Evolutionary conservation across 2,888 invertebrate species (phyloP).

Genomic region (Leptopilina syphax): DNA sequence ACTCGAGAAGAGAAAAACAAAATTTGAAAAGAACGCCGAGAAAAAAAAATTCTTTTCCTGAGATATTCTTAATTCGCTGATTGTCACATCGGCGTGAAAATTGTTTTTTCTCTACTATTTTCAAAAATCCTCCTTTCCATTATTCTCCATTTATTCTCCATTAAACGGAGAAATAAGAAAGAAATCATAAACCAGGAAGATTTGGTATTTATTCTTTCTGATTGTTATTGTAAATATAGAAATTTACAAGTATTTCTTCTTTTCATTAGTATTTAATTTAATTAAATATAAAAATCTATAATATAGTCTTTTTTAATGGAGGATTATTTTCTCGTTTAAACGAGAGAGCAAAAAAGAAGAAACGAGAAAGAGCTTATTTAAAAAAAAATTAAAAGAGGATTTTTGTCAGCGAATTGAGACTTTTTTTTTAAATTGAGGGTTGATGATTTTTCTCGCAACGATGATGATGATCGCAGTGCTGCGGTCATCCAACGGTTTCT

Average conservation of each 20-base stretch:
- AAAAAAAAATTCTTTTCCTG: slow-evolving; percentile 19
- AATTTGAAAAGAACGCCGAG: no score
- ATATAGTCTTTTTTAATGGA: neutral
- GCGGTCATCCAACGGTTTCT: slow-evolving; percentile 71
- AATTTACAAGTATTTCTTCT: no score
- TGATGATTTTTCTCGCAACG: slow-evolving; percentile 69
- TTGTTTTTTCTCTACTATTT: neutral
- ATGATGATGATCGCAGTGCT: slow-evolving; percentile 67
- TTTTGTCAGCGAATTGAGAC: slow-evolving; percentile 20
- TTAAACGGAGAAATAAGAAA: neutral
- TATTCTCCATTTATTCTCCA: neutral
- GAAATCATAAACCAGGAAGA: no score
- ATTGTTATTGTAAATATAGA: no score
- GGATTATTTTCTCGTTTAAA: neutral
- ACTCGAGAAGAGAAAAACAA: neutral
- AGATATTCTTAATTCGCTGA: slow-evolving; percentile 27
- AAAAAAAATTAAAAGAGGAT: slow-evolving; percentile 29
- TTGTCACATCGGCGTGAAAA: slow-evolving; percentile 27
- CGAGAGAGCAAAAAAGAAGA: slow-evolving; percentile 1
- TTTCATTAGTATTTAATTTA: no score
- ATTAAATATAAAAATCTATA: slow-evolving; percentile 1
- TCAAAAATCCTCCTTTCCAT: neutral
- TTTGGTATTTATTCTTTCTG: no score
- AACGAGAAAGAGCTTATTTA: slow-evolving; percentile 29
- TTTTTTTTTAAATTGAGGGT: slow-evolving; percentile 58